Evolutionary conservation across 2,888 invertebrate genomes (phyloP), one percentile per base, ranked within the genome.

Genomic region (Drosophila suboccidentalis): DNA sequence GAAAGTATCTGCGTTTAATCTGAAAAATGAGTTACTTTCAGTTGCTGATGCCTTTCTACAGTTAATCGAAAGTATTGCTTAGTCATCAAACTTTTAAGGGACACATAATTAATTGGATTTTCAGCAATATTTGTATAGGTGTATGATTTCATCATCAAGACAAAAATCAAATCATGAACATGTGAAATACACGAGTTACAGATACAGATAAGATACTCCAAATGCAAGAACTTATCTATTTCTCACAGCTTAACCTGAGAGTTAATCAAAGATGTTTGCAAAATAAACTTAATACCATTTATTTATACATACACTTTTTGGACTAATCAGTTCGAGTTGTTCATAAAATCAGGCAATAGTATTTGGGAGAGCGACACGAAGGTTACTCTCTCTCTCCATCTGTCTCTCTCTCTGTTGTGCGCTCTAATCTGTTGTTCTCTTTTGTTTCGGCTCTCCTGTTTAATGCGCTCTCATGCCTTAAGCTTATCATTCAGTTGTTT

Each of bases 241-340:
- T n/a, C n/a, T n/a, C n/a, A n/a, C n/a, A n/a, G 19, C 2, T 19
- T 1, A 49, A 50, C 39, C 8, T n/a, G 1, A 50, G n/a, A 36
- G 6, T 4, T 13, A 36, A 36, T 36, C 13, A 13, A 36, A 36
- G 36, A 36, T 36, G 11, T 36, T 36, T 36, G 34, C 34, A 13
- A 38, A 5, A n/a, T n/a, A 3, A 15, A 13, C 2, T 17, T 29
- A 29, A 8, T 29, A 2, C 29, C 29, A 29, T 29, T 29, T 29
- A 29, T 29, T 29, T 6, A 29, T 39, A 15, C 15, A 15, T 15
- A n/a, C 5, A 43, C 2, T 46, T 44, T 55, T 72, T 75, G 32
- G n/a, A 17, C 66, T 77, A 79, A 77, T 77, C 77, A 80, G 70
- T 53, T 47, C 13, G 50, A 74, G 39, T 50, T 43, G 34, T 46